Evolutionary conservation across 1,140 invertebrate species (phyloP), one percentile per base, ranked within the genome.

Genomic region (Battus philenor): DNA sequence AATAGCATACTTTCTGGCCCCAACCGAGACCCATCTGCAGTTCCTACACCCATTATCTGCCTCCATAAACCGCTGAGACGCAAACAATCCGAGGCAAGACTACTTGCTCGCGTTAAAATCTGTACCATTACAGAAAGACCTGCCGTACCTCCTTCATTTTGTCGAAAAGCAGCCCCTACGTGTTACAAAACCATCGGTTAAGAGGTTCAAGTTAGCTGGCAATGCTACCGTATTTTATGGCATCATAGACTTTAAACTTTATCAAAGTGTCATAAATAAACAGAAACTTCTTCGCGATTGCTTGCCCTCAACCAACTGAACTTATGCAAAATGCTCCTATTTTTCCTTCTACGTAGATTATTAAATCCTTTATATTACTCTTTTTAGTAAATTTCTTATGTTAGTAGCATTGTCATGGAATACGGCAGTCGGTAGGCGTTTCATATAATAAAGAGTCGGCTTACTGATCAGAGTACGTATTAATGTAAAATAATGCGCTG

Each of bases 61-160:
- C 61, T 73, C 64, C 73, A 79, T 79, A 82, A 79, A 77, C 71
- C 64, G 62, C 60, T 61, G 66, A 62, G 63, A 72, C 50, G 52
- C 64, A 72, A 72, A 76, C 69, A 82, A 70, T 82, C 69, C 60
- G 53, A 51, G 61, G 50, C 44, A 44, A 65, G 59, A 44, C 49
- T 12, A 29, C 48, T 43, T 62, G 53, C 55, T 68, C 50, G 50
- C 50, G 52, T 54, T 56, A 58, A 65, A 59, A 61, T 63, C 55
- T 68, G 43, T 34, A 59, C 55, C 54, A 57, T 9, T 33, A 8
- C 47, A 50, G 11, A 18, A 18, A 30, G 61, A 55, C 24, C 57
- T 43, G 11, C 41, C 16, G 12, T 33, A 0, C 27, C 17, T 47
- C 33, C 39, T 8, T 39, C 24, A 33, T 12, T 15, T 24, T 15